These are phyloP conservation scores for Trididemnum miniatum DNA, from an alignment of 23 tunicate species.

Conservation along the genomic window DNA sequence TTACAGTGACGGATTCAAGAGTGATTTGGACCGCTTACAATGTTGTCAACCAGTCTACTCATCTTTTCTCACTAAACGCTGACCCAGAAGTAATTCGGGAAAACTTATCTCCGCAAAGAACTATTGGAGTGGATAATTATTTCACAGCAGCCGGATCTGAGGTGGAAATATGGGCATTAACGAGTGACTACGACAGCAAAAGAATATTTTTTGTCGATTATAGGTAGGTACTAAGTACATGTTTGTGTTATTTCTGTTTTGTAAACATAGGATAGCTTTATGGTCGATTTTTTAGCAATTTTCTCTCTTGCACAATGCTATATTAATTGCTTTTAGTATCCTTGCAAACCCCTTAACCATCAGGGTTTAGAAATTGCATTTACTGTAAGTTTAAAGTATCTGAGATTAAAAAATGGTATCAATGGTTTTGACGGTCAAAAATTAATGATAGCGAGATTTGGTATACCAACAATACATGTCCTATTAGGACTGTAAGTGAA, in stretches of 20 bases:
- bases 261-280: background rate
- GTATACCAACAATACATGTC: too few relatives aligned
- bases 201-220: constrained; percentile 62
- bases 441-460: too few relatives aligned
- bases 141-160: constrained; percentile 13
- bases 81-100: constrained; percentile 79
- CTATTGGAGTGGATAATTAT: constrained; percentile 37
- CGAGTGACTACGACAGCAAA: constrained; percentile 59
- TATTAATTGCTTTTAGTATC: too few relatives aligned
- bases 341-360: too few relatives aligned
- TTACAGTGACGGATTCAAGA: constrained; percentile 47
- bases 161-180: constrained; percentile 84
- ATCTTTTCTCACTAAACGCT: constrained; percentile 44
- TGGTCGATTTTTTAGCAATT: too few relatives aligned
- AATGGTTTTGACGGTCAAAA: too few relatives aligned
- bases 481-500: too few relatives aligned
- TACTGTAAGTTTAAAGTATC: too few relatives aligned
- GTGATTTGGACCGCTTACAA: constrained; percentile 57
- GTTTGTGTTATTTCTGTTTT: background rate
- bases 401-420: too few relatives aligned
- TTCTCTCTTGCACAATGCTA: too few relatives aligned
- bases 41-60: constrained; percentile 14
- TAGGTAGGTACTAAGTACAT: constrained; percentile 33
- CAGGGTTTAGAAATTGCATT: too few relatives aligned
- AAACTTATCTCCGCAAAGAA: background rate